phyloP scores from a whole-genome alignment of 2,113 vertebrate genomes.

The Tylochromis polylepis region DNA sequence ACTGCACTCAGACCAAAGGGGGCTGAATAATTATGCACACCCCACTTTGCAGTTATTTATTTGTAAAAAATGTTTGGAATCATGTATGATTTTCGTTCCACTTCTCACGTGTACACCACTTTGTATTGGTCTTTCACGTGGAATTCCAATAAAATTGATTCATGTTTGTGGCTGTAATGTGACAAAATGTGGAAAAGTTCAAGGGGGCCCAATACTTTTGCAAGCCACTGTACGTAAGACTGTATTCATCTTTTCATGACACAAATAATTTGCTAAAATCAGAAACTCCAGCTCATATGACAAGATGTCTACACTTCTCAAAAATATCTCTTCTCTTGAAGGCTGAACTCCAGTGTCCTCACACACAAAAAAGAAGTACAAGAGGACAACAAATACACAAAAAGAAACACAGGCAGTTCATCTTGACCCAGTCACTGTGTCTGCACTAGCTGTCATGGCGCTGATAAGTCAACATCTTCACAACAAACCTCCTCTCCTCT shows the following conservation, averaged over 20 bases:
- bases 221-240: too few relatives aligned
- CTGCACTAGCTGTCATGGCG: background rate
- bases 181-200: too few relatives aligned
- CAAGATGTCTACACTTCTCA: background rate
- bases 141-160: too few relatives aligned
- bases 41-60: too few relatives aligned
- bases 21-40: too few relatives aligned
- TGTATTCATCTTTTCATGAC: background rate
- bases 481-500: background rate
- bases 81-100: too few relatives aligned
- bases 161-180: too few relatives aligned
- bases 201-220: too few relatives aligned
- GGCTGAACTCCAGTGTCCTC: background rate
- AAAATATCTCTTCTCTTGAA: background rate
- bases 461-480: background rate
- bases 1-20: too few relatives aligned
- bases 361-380: background rate
- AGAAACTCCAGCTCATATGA: background rate
- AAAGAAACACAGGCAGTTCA: background rate
- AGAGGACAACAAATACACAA: background rate
- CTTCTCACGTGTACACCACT: too few relatives aligned
- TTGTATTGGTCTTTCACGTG: too few relatives aligned
- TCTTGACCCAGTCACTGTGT: background rate
- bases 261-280: background rate
- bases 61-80: too few relatives aligned